These are phyloP conservation scores for Vesta saturnalis DNA, from an alignment of 2,888 invertebrate species.

Conservation along the genomic window DNA sequence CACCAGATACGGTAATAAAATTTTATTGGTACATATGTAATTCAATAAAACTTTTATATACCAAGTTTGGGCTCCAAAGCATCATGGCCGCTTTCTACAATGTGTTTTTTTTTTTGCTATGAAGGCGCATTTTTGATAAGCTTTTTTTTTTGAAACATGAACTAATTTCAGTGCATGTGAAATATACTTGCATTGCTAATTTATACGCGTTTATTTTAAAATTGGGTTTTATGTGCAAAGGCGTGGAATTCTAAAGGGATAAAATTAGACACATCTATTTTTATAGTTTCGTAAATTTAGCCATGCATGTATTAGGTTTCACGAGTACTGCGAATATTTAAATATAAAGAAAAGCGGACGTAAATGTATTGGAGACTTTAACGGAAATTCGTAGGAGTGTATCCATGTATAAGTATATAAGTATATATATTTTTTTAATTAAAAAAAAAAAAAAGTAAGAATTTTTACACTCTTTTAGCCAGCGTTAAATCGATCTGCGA, in stretches of 20 bases:
- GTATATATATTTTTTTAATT: background rate
- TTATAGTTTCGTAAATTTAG: background rate
- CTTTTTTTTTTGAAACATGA: background rate
- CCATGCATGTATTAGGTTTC: constrained; percentile 13
- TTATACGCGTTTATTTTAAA: background rate
- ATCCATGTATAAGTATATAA: too few relatives aligned
- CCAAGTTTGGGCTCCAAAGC: constrained; percentile 12
- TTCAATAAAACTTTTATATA: constrained; percentile 16
- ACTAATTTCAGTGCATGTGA: constrained; percentile 13
- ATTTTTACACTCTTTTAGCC: constrained; percentile 50
- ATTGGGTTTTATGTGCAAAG: background rate
- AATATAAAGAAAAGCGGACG: constrained; percentile 10
- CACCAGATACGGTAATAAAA: constrained; percentile 2
- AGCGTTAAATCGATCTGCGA: constrained; percentile 59
- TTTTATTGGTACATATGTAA: background rate
- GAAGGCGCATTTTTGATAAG: background rate
- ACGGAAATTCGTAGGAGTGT: background rate
- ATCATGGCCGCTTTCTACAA: constrained; percentile 18
- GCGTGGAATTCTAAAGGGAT: background rate
- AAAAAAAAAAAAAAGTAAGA: constrained; percentile 20
- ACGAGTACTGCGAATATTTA: constrained; percentile 8
- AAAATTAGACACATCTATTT: constrained; percentile 8
- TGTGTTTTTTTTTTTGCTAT: constrained; percentile 22
- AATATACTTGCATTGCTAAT: constrained; percentile 12
- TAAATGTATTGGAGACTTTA: constrained; percentile 2